These are phyloP conservation scores for Heterochromis multidens DNA, from an alignment of 2,113 vertebrate species.

Conservation along the genomic window DNA sequence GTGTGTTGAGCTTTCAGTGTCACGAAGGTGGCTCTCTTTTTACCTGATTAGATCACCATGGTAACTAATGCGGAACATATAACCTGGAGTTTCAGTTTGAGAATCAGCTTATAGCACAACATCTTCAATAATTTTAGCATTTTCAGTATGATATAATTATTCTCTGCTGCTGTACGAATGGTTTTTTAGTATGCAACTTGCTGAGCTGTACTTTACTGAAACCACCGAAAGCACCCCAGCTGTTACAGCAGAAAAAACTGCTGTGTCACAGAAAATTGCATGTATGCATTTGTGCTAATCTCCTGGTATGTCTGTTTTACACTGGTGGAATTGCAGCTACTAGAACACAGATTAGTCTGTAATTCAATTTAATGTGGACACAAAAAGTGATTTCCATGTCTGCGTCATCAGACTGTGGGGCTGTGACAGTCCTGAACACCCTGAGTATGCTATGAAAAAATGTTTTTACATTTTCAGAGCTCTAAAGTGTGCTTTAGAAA, in stretches of 20 bases:
- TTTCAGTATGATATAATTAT: background rate
- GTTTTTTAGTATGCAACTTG: fast-evolving
- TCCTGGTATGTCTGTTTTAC: background rate
- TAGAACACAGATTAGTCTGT: background rate
- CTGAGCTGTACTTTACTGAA: background rate
- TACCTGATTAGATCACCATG: fast-evolving
- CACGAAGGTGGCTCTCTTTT: background rate
- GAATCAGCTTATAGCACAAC: background rate
- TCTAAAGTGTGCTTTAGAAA: fast-evolving
- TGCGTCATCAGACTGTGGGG: background rate
- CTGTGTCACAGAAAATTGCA: no score
- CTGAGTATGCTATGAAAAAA: fast-evolving
- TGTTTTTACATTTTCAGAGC: no score
- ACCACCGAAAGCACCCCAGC: no score
- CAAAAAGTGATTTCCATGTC: background rate
- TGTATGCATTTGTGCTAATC: background rate
- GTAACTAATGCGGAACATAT: background rate
- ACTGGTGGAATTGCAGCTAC: background rate
- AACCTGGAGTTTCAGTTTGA: background rate
- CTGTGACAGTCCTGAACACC: fast-evolving
- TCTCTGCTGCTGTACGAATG: no score
- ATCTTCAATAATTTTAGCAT: background rate
- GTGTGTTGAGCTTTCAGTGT: background rate
- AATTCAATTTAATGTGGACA: background rate
- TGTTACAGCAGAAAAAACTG: no score